A percentile compares a stretch with the other conserved stretches of the same genome.
phyloP scores from a whole-genome alignment of 2,113 vertebrate genomes.

The Cichladusa arquata region DNA sequence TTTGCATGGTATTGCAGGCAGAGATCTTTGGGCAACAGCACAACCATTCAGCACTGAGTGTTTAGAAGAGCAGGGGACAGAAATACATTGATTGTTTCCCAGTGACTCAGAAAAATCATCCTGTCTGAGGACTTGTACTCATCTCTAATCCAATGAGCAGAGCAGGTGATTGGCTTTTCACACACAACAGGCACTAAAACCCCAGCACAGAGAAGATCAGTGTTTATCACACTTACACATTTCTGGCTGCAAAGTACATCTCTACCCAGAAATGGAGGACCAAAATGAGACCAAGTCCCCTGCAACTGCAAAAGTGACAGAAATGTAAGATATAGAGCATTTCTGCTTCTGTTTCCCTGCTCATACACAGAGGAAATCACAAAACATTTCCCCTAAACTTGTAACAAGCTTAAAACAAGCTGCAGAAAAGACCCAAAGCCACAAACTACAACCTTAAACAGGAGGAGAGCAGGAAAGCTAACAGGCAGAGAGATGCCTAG shows the following conservation, averaged over 20 bases:
- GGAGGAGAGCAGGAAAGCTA: conserved; percentile 7
- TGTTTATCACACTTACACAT: background rate
- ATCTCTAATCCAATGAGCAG: background rate
- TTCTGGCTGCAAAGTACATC: background rate
- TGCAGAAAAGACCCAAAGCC: conserved; percentile 24
- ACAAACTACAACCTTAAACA: conserved; percentile 15
- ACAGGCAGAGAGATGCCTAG: background rate
- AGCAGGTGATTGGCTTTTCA: background rate
- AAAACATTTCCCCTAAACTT: background rate
- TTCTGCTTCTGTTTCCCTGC: background rate
- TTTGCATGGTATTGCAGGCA: background rate
- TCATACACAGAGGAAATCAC: background rate
- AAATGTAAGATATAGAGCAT: background rate
- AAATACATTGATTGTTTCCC: background rate
- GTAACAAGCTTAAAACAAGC: conserved; percentile 19
- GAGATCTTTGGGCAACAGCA: background rate
- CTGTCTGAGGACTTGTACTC: background rate
- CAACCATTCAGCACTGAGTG: background rate
- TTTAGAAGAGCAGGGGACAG: background rate
- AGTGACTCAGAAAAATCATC: background rate
- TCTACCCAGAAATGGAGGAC: background rate
- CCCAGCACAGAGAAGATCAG: background rate
- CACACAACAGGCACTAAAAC: background rate
- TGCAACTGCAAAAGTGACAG: background rate
- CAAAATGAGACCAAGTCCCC: background rate